phyloP scores from a whole-genome alignment of 1,140 invertebrate genomes.

The Trachelipus rathkii region DNA sequence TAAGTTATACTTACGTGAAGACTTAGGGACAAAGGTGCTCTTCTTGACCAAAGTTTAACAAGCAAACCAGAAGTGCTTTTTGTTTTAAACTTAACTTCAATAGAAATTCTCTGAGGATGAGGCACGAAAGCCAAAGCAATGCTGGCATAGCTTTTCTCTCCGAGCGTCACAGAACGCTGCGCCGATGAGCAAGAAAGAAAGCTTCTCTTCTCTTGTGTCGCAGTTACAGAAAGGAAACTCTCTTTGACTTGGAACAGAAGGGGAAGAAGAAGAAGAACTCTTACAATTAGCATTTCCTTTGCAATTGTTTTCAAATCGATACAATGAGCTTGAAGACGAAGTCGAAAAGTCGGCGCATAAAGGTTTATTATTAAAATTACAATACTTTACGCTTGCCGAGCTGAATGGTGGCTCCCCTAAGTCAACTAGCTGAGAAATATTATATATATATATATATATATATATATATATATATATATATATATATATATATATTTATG shows the following conservation, averaged over 20 bases:
- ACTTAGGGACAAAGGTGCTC: not conserved
- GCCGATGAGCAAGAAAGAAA: not conserved
- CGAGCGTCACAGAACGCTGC: not conserved
- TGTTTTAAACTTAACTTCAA: not conserved
- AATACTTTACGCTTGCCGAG: not conserved
- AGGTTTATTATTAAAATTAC: not conserved
- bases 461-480: slow-evolving; percentile 13
- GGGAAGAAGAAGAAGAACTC: too few species aligned
- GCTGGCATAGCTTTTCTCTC: not conserved
- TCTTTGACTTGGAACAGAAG: not conserved
- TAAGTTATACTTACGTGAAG: not conserved
- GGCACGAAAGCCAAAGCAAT: not conserved
- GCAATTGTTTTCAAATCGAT: not conserved
- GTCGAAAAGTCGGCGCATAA: not conserved
- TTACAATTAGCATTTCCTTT: not conserved
- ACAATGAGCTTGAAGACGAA: not conserved
- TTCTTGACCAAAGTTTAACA: not conserved
- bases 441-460: slow-evolving; percentile 15
- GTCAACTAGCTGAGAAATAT: not conserved
- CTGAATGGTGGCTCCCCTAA: not conserved
- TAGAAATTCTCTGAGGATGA: not conserved
- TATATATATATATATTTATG: not conserved
- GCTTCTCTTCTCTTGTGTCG: not conserved
- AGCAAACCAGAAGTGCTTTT: not conserved
- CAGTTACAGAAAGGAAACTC: not conserved